Conservation (phyloP, 2,113 vertebrate genomes). For the Aplodontia rufa region DNA sequence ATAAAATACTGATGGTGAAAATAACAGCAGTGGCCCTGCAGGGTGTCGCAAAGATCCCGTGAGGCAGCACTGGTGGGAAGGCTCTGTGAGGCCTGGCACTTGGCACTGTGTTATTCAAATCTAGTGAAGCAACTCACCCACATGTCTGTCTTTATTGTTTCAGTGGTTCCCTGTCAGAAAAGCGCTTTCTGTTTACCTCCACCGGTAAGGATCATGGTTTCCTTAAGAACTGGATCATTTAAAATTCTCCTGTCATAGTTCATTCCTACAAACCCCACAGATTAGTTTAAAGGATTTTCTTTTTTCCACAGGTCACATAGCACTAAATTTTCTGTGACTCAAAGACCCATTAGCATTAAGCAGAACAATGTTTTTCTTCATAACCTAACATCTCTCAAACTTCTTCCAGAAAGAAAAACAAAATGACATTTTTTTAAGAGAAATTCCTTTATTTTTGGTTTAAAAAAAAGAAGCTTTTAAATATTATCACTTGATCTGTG, state of each 20-base stretch:
- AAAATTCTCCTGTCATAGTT: background rate
- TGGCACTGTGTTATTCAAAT: fast-evolving
- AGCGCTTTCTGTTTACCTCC: slow-evolving; percentile 88
- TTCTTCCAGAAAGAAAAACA: background rate
- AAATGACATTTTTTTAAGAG: slow-evolving; percentile 18
- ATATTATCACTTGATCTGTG: background rate
- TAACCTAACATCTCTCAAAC: background rate
- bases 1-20: background rate
- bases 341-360: slow-evolving; percentile 30
- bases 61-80: background rate
- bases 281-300: background rate
- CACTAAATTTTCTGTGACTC: background rate
- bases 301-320: background rate
- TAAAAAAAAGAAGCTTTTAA: background rate
- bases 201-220: slow-evolving; percentile 86
- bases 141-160: slow-evolving; percentile 76
- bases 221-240: background rate
- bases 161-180: slow-evolving; percentile 91
- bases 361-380: slow-evolving; percentile 8
- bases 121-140: background rate
- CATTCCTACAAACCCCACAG: background rate
- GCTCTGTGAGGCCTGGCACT: background rate
- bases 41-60: fast-evolving
- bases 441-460: background rate
- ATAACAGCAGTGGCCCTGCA: background rate